Evolutionary conservation across 2,888 invertebrate species (phyloP).

Genomic region (Minunthozetes semirufus): DNA sequence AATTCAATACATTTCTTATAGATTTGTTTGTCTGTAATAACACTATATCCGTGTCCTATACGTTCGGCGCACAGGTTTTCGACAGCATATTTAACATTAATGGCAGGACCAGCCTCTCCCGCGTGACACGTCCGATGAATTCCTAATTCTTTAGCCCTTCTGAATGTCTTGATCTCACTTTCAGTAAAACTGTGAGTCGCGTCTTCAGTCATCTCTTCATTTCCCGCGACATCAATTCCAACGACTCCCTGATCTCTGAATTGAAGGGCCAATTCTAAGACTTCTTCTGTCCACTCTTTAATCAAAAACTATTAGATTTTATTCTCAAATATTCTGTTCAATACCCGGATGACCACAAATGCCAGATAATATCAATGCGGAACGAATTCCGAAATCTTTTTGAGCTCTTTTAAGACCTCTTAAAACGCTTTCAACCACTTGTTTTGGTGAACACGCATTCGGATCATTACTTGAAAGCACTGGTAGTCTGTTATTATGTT

Average conservation of each 20-base stretch:
- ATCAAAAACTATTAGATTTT: neutral
- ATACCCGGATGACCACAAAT: constrained; percentile 16
- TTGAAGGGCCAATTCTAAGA: constrained; percentile 49
- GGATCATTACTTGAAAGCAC: constrained; percentile 41
- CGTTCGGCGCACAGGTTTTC: constrained; percentile 51
- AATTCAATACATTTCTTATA: constrained; percentile 48
- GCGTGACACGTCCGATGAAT: constrained; percentile 56
- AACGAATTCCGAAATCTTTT: constrained; percentile 50
- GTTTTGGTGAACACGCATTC: constrained; percentile 45
- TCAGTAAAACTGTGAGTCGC: neutral
- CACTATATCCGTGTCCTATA: constrained; percentile 56
- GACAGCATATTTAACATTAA: constrained; percentile 47
- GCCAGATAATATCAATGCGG: constrained; percentile 49
- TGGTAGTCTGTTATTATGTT: neutral
- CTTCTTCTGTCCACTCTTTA: constrained; percentile 47
- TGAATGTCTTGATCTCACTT: neutral
- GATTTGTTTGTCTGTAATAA: constrained; percentile 48
- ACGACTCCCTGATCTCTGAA: constrained; percentile 52
- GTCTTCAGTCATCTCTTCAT: constrained; percentile 44
- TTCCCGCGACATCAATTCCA: constrained; percentile 54
- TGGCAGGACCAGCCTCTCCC: constrained; percentile 53
- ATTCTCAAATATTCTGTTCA: constrained; percentile 39
- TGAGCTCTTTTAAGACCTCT: constrained; percentile 51
- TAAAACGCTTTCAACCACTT: constrained; percentile 50
- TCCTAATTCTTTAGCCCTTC: constrained; percentile 50